Evolutionary conservation across 2,888 invertebrate genomes (phyloP).

Genomic region (Parnassius smintheus): DNA sequence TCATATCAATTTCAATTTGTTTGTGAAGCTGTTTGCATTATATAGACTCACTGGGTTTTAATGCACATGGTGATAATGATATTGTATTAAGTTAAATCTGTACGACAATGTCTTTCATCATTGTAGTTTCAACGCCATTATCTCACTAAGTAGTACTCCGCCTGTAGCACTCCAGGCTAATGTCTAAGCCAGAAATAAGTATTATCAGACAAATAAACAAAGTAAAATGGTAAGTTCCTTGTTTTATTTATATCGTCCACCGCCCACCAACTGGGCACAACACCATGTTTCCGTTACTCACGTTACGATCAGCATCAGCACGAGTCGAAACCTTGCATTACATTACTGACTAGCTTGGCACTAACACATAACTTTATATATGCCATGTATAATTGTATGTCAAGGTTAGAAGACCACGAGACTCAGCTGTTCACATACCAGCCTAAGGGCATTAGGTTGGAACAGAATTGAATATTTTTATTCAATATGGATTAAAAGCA

Average conservation of each 20-base stretch:
- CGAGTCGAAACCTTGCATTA: neutral
- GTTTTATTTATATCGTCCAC: slow-evolving; percentile 23
- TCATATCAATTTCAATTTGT: neutral
- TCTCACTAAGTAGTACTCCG: slow-evolving; percentile 9
- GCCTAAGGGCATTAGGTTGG: no score
- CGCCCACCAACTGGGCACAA: neutral
- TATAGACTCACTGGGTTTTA: slow-evolving; percentile 6
- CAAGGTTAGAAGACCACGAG: neutral
- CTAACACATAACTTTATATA: neutral
- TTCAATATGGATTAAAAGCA: no score
- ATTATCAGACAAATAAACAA: slow-evolving; percentile 15
- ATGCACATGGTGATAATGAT: neutral
- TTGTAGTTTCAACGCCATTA: slow-evolving; percentile 5
- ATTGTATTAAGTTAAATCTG: slow-evolving; percentile 2
- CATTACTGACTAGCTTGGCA: neutral
- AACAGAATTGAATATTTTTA: no score
- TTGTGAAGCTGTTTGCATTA: neutral
- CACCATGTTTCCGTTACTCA: neutral
- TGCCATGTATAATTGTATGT: neutral
- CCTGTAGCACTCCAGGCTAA: slow-evolving; percentile 16
- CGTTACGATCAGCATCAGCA: neutral
- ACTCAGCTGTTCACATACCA: no score
- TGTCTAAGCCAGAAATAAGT: slow-evolving; percentile 14
- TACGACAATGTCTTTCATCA: slow-evolving; percentile 16
- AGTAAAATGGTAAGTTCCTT: neutral